Evolutionary conservation across 1,140 invertebrate genomes (phyloP).

Genomic region (Drepana arcuata): DNA sequence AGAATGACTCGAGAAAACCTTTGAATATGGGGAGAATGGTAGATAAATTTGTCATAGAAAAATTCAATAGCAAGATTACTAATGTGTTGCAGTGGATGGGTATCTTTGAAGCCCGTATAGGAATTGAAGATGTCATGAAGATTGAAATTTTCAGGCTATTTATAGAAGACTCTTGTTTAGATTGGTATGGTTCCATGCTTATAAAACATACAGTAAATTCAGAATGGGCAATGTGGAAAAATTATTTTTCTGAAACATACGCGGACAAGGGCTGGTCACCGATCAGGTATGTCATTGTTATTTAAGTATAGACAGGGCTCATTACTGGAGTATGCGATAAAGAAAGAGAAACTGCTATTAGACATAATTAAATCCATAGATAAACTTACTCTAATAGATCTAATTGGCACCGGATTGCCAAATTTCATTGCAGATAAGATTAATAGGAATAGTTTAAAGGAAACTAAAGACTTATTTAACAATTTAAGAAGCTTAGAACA

Average conservation of each 20-base stretch:
- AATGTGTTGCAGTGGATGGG: too few species aligned
- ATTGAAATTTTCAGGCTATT: too few species aligned
- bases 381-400: neutral
- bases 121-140: too few species aligned
- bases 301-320: neutral
- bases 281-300: constrained; percentile 13
- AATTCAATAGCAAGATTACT: too few species aligned
- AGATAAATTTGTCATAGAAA: too few species aligned
- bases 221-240: constrained; percentile 21
- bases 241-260: constrained; percentile 19
- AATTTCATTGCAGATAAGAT: neutral
- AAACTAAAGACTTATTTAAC: constrained; percentile 6
- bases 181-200: too few species aligned
- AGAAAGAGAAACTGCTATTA: neutral
- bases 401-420: neutral
- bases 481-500: constrained; percentile 8
- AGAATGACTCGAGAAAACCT: too few species aligned
- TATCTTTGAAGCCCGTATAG: too few species aligned
- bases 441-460: neutral
- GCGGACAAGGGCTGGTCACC: constrained; percentile 20
- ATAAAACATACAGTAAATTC: too few species aligned
- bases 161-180: too few species aligned
- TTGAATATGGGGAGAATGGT: too few species aligned
- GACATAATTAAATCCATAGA: neutral
- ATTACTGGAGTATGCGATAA: neutral